These are phyloP conservation scores for Anas acuta DNA, from an alignment of 2,797 vertebrate genomes.

Conservation along the genomic window DNA sequence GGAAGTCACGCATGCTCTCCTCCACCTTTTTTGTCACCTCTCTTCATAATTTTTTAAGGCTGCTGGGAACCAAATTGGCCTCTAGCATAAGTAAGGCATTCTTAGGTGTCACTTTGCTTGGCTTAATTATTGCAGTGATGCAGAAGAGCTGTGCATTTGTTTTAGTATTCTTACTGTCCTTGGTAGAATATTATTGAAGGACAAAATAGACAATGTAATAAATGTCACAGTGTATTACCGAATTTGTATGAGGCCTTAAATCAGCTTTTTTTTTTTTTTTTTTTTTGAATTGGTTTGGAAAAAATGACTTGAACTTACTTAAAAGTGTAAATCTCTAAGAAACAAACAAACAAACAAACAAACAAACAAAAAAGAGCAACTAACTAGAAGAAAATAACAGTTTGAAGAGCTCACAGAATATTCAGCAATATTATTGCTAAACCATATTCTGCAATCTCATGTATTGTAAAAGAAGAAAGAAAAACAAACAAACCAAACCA, in stretches of 20 bases:
- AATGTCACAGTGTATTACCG: not conserved
- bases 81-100: not conserved
- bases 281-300: not conserved
- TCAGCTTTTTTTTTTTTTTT: not conserved
- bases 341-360: too few species aligned
- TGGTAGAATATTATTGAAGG: slow-evolving; percentile 9
- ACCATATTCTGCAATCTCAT: not conserved
- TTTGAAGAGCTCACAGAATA: not conserved
- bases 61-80: not conserved
- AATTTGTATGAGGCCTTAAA: not conserved
- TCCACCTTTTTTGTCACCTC: slow-evolving; percentile 40
- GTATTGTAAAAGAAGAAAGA: not conserved
- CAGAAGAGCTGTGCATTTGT: not conserved
- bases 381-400: not conserved
- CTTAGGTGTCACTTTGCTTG: slow-evolving; percentile 2
- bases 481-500: not conserved
- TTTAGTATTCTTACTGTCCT: slow-evolving; percentile 12
- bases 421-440: not conserved
- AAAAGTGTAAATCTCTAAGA: not conserved
- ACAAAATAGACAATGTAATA: not conserved
- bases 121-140: slow-evolving; percentile 37
- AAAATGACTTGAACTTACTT: not conserved
- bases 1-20: not conserved
- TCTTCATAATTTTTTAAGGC: slow-evolving; percentile 24
- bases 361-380: too few species aligned